Evolutionary conservation across 2,113 vertebrate species (phyloP).

Genomic region (Mesembrinibis cayennensis): DNA sequence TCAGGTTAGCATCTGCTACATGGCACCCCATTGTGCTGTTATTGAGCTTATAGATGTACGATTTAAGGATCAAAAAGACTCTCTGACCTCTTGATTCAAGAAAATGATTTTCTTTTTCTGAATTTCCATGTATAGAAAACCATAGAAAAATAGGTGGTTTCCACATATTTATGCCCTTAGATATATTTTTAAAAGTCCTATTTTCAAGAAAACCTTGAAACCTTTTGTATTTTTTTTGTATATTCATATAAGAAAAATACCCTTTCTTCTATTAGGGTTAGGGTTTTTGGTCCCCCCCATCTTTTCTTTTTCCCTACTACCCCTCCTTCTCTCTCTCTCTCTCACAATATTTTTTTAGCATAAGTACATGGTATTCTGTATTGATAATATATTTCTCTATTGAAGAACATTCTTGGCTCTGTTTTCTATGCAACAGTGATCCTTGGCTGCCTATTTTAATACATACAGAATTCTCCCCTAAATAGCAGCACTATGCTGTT

Average conservation of each 20-base stretch:
- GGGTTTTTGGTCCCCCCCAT: accelerated
- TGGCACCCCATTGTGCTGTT: not conserved
- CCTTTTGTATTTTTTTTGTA: not conserved
- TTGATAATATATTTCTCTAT: slow-evolving; percentile 12
- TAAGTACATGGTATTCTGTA: not conserved
- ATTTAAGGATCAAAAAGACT: slow-evolving; percentile 23
- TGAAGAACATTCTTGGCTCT: not conserved
- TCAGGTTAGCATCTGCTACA: slow-evolving; percentile 37
- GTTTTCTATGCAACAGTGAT: slow-evolving; percentile 24
- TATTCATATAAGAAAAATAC: not conserved
- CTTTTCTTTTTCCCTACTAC: not conserved
- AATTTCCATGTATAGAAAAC: not conserved
- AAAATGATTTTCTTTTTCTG: not conserved
- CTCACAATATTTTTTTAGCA: not conserved
- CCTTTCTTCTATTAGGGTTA: not conserved
- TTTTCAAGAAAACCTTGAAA: not conserved
- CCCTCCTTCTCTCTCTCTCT: too few relatives aligned
- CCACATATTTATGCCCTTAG: not conserved
- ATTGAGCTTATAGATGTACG: not conserved
- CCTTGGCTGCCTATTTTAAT: slow-evolving; percentile 20
- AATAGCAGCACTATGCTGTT: not conserved
- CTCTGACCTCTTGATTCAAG: not conserved
- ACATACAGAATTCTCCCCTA: not conserved
- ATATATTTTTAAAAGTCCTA: not conserved
- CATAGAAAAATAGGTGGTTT: not conserved